phyloP scores from a whole-genome alignment of 2,797 vertebrate species.

The Mormyrus hasselquistii region DNA sequence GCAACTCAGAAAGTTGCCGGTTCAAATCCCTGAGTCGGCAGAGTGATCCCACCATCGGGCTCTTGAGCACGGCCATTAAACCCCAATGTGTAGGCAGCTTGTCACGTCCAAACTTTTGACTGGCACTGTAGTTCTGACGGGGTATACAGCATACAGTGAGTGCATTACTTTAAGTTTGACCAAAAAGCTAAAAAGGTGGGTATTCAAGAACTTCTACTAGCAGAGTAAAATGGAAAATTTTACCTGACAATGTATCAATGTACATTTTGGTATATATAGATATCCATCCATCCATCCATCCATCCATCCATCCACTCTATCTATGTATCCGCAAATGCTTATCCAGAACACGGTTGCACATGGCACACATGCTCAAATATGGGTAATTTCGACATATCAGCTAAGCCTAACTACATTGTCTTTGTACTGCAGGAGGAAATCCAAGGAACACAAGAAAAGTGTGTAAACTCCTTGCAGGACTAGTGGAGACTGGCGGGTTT shows the following conservation, averaged over 20 bases:
- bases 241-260: neutral
- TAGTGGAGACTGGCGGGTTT: neutral
- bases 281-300: neutral
- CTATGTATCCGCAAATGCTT: neutral
- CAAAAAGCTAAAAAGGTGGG: neutral
- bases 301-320: neutral
- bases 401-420: neutral
- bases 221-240: neutral
- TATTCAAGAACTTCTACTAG: neutral
- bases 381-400: neutral
- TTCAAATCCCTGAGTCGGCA: neutral
- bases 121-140: neutral
- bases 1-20: neutral
- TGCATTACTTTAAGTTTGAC: neutral
- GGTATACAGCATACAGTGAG: neutral
- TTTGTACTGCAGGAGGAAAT: neutral
- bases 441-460: neutral
- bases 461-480: neutral
- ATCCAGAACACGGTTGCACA: neutral
- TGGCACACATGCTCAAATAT: neutral
- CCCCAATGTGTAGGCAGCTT: neutral
- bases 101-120: neutral
- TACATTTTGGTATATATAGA: neutral
- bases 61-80: neutral
- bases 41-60: neutral